A percentile compares a stretch with the other conserved stretches of the same genome.
Evolutionary conservation across 1,140 invertebrate genomes (phyloP).

Genomic region (Megathymus violae): DNA sequence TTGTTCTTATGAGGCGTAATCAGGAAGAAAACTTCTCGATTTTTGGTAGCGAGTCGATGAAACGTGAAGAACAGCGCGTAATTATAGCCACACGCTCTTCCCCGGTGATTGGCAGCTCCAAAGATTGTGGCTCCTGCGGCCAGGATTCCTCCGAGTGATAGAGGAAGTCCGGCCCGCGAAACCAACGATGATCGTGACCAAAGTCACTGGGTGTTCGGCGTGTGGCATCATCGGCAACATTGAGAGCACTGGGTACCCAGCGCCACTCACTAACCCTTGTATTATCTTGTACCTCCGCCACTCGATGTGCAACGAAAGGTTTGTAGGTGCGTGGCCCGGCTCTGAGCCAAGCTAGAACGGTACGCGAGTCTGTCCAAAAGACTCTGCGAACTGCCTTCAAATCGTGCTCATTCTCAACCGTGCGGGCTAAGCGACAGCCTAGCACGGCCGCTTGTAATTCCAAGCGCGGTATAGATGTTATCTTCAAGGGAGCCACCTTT

Average conservation of each 20-base stretch:
- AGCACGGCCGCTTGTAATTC: slow-evolving; percentile 42
- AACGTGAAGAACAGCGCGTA: no score
- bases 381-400: neutral
- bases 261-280: slow-evolving; percentile 47
- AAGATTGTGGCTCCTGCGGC: no score
- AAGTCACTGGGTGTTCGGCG: slow-evolving; percentile 10
- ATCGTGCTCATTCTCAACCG: slow-evolving; percentile 24
- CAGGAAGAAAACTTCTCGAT: neutral
- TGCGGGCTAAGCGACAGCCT: slow-evolving; percentile 11
- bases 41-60: neutral
- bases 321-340: slow-evolving; percentile 41
- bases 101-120: no score
- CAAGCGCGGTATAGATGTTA: slow-evolving; percentile 34
- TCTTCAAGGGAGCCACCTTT: slow-evolving; percentile 43
- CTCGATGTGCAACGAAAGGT: slow-evolving; percentile 61
- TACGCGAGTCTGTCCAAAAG: slow-evolving; percentile 43
- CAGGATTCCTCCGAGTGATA: neutral
- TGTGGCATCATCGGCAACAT: slow-evolving; percentile 34
- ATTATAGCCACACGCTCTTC: no score
- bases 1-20: slow-evolving; percentile 13
- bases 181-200: neutral
- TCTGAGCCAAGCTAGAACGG: slow-evolving; percentile 37
- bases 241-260: slow-evolving; percentile 10
- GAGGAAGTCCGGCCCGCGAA: slow-evolving; percentile 7
- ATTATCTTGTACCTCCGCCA: slow-evolving; percentile 52